Conservation (phyloP, 2,888 invertebrate genomes). For the Agonopterix arenella region DNA sequence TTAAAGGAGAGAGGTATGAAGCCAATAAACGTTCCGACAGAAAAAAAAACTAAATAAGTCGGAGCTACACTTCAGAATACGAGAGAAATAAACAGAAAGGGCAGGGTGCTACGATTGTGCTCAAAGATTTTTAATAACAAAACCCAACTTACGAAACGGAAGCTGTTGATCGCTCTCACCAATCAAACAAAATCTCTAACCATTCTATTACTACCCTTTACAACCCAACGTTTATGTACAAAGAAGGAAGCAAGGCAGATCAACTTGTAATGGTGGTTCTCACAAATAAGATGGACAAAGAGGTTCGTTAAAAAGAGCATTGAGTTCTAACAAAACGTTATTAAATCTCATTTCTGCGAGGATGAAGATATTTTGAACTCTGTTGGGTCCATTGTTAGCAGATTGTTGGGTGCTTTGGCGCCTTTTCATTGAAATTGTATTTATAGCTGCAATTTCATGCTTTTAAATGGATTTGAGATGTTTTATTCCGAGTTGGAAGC, state of each 20-base stretch:
- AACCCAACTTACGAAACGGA: constrained; percentile 51
- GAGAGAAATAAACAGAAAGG: no score
- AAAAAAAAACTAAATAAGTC: no score
- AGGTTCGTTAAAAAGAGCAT: constrained; percentile 59
- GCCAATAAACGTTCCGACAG: no score
- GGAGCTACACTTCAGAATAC: no score
- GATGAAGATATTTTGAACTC: constrained; percentile 42
- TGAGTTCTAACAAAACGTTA: constrained; percentile 61
- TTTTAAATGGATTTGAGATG: constrained; percentile 7
- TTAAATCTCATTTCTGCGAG: constrained; percentile 59
- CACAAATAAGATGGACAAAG: constrained; percentile 45
- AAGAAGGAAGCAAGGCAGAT: constrained; percentile 14
- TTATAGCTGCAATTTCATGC: constrained; percentile 17
- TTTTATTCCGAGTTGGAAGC: background rate
- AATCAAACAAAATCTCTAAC: constrained; percentile 30
- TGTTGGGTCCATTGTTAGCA: constrained; percentile 27
- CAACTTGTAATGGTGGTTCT: constrained; percentile 30
- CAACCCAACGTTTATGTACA: background rate
- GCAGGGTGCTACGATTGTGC: constrained; percentile 2
- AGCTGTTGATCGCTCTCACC: constrained; percentile 32
- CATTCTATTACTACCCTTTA: constrained; percentile 2
- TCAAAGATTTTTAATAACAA: constrained; percentile 48
- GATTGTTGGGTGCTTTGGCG: constrained; percentile 31
- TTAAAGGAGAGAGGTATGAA: no score
- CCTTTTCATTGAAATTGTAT: constrained; percentile 32